Percentiles rank a stretch among this genome's conserved stretches.
phyloP scores from a whole-genome alignment of 2,888 invertebrate genomes.

The Drosophila anomelani region DNA sequence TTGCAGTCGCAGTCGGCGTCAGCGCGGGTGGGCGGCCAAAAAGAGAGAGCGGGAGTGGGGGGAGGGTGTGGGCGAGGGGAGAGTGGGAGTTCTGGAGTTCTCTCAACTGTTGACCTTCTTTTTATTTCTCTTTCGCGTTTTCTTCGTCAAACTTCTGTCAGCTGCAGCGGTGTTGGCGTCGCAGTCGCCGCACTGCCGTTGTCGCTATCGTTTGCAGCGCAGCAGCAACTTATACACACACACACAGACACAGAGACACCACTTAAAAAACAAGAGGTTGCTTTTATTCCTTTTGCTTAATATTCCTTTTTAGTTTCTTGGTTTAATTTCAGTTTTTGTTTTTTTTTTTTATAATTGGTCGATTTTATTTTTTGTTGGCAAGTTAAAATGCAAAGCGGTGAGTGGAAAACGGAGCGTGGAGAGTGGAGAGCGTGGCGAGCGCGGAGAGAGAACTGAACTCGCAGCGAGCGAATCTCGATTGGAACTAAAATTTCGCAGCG shows the following conservation, averaged over 20 bases:
- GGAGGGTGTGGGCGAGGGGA: slow-evolving; percentile 4
- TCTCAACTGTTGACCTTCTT: slow-evolving; percentile 33
- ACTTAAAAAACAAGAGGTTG: slow-evolving; percentile 17
- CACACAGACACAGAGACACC: slow-evolving; percentile 10
- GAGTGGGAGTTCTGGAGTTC: slow-evolving; percentile 35
- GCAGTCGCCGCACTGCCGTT: slow-evolving; percentile 37
- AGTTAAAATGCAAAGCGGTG: slow-evolving; percentile 15
- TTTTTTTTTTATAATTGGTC: not conserved
- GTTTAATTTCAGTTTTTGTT: slow-evolving; percentile 15
- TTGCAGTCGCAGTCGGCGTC: slow-evolving; percentile 19
- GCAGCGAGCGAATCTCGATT: slow-evolving; percentile 33
- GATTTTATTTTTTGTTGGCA: not conserved
- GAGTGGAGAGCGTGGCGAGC: slow-evolving; percentile 20
- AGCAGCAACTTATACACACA: slow-evolving; percentile 24
- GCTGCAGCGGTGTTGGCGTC: slow-evolving; percentile 27
- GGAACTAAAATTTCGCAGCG: slow-evolving; percentile 35
- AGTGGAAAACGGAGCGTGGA: slow-evolving; percentile 19
- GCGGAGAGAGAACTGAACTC: slow-evolving; percentile 29
- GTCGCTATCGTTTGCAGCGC: slow-evolving; percentile 33
- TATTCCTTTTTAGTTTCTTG: slow-evolving; percentile 20
- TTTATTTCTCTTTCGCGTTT: slow-evolving; percentile 15
- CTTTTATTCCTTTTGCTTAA: slow-evolving; percentile 1
- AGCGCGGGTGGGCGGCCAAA: slow-evolving; percentile 11
- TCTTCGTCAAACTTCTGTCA: slow-evolving; percentile 24
- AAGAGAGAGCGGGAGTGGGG: not conserved